These are phyloP conservation scores for Paralvinella palmiformis DNA, from an alignment of 1,140 invertebrate genomes.

Conservation along the genomic window DNA sequence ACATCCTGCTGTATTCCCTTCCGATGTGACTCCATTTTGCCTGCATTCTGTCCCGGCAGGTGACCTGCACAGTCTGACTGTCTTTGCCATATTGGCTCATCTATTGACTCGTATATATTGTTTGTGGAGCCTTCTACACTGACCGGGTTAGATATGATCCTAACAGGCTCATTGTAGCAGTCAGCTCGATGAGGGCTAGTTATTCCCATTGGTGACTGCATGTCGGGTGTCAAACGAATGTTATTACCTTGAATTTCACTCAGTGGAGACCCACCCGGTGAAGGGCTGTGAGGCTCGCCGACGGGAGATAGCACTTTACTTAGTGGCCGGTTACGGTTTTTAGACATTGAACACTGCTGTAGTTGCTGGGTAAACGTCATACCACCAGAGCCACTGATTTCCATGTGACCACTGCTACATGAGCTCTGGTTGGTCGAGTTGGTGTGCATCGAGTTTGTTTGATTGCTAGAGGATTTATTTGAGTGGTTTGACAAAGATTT, in stretches of 20 bases:
- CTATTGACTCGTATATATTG: slow-evolving; percentile 1
- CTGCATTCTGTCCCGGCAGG: slow-evolving; percentile 28
- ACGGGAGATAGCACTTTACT: slow-evolving; percentile 61
- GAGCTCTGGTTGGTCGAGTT: slow-evolving; percentile 56
- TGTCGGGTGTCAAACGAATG: slow-evolving; percentile 19
- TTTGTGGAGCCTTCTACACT: too few relatives aligned
- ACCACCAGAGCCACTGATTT: slow-evolving; percentile 29
- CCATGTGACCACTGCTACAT: slow-evolving; percentile 33
- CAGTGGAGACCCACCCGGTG: slow-evolving; percentile 73
- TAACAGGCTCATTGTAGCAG: slow-evolving; percentile 18
- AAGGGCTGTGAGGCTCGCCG: slow-evolving; percentile 69
- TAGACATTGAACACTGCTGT: slow-evolving; percentile 55
- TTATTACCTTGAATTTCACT: slow-evolving; percentile 54
- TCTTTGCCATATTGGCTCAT: slow-evolving; percentile 18
- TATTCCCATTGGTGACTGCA: slow-evolving; percentile 21
- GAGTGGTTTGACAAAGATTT: slow-evolving; percentile 70
- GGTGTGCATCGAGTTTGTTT: slow-evolving; percentile 59
- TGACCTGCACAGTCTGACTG: slow-evolving; percentile 40
- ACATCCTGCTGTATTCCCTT: slow-evolving; percentile 21
- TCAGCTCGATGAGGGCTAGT: slow-evolving; percentile 22
- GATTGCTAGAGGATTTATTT: slow-evolving; percentile 66
- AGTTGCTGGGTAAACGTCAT: slow-evolving; percentile 70
- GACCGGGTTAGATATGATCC: too few relatives aligned
- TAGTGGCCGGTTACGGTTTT: slow-evolving; percentile 44
- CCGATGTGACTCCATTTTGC: slow-evolving; percentile 18